Percentiles rank a stretch among this genome's conserved stretches.
Evolutionary conservation across 2,113 vertebrate genomes (phyloP).

Genomic region (Platichthys flesus): DNA sequence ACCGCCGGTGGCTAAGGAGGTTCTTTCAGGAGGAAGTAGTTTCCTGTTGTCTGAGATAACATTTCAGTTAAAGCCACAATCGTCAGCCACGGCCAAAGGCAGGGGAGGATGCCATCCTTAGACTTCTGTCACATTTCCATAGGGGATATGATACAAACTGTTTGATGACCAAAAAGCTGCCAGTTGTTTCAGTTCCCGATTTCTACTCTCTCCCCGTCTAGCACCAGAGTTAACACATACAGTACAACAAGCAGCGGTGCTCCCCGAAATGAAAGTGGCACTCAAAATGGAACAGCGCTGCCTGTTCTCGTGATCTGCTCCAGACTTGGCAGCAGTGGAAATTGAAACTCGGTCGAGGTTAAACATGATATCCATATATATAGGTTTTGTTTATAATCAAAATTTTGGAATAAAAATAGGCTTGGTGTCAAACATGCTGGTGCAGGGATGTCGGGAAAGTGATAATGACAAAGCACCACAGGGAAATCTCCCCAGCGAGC

Average conservation of each 20-base stretch:
- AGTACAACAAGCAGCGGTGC: background rate
- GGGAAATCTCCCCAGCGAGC: background rate
- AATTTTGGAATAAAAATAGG: background rate
- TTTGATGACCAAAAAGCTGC: background rate
- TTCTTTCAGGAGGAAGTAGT: too few species aligned
- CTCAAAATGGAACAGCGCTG: background rate
- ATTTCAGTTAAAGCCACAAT: too few species aligned
- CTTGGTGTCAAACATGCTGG: background rate
- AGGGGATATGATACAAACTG: too few species aligned
- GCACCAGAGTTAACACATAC: background rate
- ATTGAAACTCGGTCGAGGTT: constrained; percentile 21
- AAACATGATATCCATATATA: constrained; percentile 9
- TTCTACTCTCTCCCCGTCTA: too few species aligned
- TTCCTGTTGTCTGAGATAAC: too few species aligned
- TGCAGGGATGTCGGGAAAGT: background rate
- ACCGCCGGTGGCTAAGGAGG: too few species aligned
- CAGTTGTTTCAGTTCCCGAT: too few species aligned
- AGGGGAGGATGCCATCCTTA: background rate
- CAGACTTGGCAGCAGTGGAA: constrained; percentile 45
- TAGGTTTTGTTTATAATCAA: constrained; percentile 9
- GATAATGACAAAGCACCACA: constrained; percentile 6
- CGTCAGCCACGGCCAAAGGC: too few species aligned
- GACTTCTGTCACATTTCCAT: background rate
- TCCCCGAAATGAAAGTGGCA: background rate
- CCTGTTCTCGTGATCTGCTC: constrained; percentile 11